These are phyloP conservation scores for Phortica okadai DNA, from an alignment of 2,888 invertebrate genomes.

Conservation along the genomic window DNA sequence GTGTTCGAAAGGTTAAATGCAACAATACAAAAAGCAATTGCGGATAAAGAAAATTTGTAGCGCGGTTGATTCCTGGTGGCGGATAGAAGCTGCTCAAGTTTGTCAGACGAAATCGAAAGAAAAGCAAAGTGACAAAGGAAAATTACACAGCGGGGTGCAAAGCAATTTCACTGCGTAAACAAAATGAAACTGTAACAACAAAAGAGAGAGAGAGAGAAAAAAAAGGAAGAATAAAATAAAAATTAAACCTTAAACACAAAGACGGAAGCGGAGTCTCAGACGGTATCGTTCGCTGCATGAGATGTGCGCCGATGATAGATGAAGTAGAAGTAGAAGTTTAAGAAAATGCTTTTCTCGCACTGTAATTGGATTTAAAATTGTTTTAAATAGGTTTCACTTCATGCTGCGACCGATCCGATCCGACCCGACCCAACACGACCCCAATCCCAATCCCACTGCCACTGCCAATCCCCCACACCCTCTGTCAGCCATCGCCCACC, in stretches of 20 bases:
- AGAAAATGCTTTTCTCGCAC: slow-evolving; percentile 56
- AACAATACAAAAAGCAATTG: slow-evolving; percentile 15
- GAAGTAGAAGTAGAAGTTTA: slow-evolving; percentile 50
- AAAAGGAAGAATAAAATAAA: slow-evolving; percentile 25
- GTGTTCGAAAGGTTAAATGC: slow-evolving; percentile 11
- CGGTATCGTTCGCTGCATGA: background rate
- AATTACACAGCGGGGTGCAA: slow-evolving; percentile 48
- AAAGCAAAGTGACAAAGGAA: slow-evolving; percentile 14
- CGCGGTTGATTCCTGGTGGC: background rate
- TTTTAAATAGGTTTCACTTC: slow-evolving; percentile 54
- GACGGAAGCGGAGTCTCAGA: background rate
- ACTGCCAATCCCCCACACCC: too few relatives aligned
- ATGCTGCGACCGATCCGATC: background rate
- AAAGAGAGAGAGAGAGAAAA: slow-evolving; percentile 31
- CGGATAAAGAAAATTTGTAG: slow-evolving; percentile 9
- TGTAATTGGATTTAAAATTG: slow-evolving; percentile 68
- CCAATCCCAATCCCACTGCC: too few relatives aligned
- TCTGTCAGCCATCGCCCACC: too few relatives aligned
- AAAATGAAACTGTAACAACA: slow-evolving; percentile 41
- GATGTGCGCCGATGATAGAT: background rate
- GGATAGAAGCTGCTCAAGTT: background rate
- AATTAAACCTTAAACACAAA: background rate
- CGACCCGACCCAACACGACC: background rate
- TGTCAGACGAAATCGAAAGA: slow-evolving; percentile 7
- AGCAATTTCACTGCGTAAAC: slow-evolving; percentile 59